Base-by-base conservation (phyloP, 2,888 invertebrate genomes). In the Linnaemya tessellans region DNA sequence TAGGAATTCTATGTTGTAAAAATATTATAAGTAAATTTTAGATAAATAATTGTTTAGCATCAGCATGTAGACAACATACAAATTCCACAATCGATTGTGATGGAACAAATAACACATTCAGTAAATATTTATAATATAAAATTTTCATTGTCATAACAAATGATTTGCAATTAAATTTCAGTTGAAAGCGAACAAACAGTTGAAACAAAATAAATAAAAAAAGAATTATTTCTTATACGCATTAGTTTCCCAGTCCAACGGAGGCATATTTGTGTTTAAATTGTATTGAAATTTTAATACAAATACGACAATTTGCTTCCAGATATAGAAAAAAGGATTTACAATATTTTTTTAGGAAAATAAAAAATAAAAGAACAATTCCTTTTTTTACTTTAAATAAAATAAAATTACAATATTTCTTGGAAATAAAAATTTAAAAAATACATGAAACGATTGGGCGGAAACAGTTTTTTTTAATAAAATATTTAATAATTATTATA, bases 71-170 rank as follows among this genome's bases (percentile, higher is more conserved):
- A 11, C 41, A 41, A 13, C 41, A 41, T 41, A 41, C 38, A 9
- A 41, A 11, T 11, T 11, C 3, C 3, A 41, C 41, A 41, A 41
- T 13, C 10, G 41, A 41, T 41, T 41, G 13, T 13, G 41, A 41
- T 49, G 7, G 18, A 7, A 9, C 8, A 18, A 18, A 20, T 56
- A 25, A 25, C 2, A 56, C 7, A 25, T 30, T 56, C 5, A 25
- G 15, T 25, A 56, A 25, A 56, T 56, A 25, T 20, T 11, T 30
- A 30, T 30, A 49, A 51, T 10, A 20, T 9, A 80, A 68, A 62
- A 68, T 78, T 83, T 54, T 79, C 67, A 80, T 67, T 80, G 84
- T 46, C 62, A 73, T 79, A 75, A 13, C 71, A 70, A 75, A 71
- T 83, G 80, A 74, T 80, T 80, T 67, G 54, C 38, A 70, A 46